phyloP scores from a whole-genome alignment of 2,888 invertebrate species.

The Eilema griseolum region DNA sequence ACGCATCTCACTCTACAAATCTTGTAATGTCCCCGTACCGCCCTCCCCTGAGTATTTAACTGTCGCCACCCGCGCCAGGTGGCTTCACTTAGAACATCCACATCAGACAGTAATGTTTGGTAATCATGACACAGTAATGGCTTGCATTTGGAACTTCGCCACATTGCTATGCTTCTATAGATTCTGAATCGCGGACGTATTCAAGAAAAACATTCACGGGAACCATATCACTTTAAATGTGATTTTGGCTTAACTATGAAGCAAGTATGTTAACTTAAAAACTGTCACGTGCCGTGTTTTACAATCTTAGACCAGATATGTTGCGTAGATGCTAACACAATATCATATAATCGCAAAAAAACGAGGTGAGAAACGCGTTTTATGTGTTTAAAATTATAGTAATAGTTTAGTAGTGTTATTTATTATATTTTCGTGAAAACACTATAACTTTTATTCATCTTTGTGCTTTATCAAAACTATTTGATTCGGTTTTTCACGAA shows the following conservation, averaged over 20 bases:
- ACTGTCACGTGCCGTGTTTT: not conserved
- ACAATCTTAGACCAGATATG: no score
- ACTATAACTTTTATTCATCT: no score
- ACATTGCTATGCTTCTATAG: conserved; percentile 12
- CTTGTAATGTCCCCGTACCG: not conserved
- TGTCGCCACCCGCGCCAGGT: conserved; percentile 21
- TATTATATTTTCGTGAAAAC: no score
- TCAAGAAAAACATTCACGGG: not conserved
- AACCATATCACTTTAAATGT: not conserved
- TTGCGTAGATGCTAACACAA: no score
- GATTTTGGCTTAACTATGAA: not conserved
- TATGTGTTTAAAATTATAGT: no score
- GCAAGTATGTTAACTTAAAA: not conserved
- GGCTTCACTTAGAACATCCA: conserved; percentile 20
- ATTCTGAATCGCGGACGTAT: conserved; percentile 4
- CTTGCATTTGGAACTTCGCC: conserved; percentile 18
- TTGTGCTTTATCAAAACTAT: not conserved
- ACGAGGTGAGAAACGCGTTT: no score
- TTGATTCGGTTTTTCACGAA: not conserved
- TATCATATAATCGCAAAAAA: no score
- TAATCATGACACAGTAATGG: conserved; percentile 25
- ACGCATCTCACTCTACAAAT: conserved; percentile 15
- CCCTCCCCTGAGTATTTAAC: conserved; percentile 12
- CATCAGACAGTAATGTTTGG: conserved; percentile 24
- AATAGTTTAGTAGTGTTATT: no score